Percentiles rank a stretch among this genome's conserved stretches.
These are phyloP conservation scores for Tenebrosternarchus preto DNA, from an alignment of 2,113 vertebrate genomes.

Conservation along the genomic window DNA sequence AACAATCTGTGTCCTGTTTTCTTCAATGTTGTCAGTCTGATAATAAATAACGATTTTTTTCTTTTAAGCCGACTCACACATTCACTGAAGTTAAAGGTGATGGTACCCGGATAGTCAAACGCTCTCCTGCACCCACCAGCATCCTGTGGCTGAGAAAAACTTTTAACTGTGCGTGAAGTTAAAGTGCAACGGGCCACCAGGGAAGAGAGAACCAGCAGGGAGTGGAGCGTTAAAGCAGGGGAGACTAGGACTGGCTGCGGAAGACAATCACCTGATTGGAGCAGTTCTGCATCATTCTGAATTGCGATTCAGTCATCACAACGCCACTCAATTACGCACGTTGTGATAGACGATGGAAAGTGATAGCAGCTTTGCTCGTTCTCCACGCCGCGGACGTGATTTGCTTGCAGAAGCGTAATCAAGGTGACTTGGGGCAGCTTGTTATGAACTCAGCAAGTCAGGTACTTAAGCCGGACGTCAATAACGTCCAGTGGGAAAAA, in stretches of 20 bases:
- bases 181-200: constrained; percentile 31
- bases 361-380: not conserved
- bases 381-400: not conserved
- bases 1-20: not conserved
- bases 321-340: not conserved
- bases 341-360: not conserved
- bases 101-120: not conserved
- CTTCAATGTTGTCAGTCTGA: not conserved
- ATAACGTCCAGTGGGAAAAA: not conserved
- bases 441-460: not conserved
- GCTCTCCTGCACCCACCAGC: too few species aligned
- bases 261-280: not conserved
- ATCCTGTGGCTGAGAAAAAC: constrained; percentile 2
- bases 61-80: not conserved
- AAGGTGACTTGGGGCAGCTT: not conserved
- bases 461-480: not conserved
- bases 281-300: too few species aligned
- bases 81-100: constrained; percentile 9
- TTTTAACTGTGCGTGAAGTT: constrained; percentile 27
- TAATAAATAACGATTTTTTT: not conserved
- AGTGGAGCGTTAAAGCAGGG: constrained; percentile 14
- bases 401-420: not conserved
- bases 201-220: constrained; percentile 31
- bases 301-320: constrained; percentile 13
- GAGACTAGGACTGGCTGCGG: constrained; percentile 30